These are phyloP conservation scores for Eristalinus sepulchralis DNA, from an alignment of 2,888 invertebrate genomes.

Conservation along the genomic window DNA sequence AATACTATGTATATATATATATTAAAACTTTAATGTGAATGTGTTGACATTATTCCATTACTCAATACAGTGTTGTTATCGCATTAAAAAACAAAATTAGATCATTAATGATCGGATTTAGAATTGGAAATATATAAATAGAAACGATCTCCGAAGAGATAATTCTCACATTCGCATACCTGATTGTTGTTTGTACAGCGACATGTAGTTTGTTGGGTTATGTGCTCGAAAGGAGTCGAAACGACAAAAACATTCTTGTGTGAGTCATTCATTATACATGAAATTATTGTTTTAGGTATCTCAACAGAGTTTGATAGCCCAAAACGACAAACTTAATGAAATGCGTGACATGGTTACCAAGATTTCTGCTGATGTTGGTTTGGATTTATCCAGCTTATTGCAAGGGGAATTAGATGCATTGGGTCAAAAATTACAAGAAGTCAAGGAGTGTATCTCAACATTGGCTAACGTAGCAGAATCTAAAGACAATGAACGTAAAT, in stretches of 20 bases:
- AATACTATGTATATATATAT: not conserved
- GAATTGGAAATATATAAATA: conserved; percentile 50
- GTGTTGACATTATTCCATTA: conserved; percentile 15
- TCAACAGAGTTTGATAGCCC: conserved; percentile 87
- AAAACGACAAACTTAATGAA: conserved; percentile 86
- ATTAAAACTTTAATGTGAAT: not conserved
- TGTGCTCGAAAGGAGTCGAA: not conserved
- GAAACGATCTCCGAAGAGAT: conserved; percentile 5
- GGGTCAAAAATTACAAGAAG: conserved; percentile 88
- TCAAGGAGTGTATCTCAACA: conserved; percentile 87
- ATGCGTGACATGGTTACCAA: conserved; percentile 88
- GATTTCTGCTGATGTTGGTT: conserved; percentile 89
- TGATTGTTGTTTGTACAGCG: conserved; percentile 32
- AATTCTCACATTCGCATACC: conserved; percentile 29
- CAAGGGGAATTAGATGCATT: conserved; percentile 90
- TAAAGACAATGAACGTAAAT: conserved; percentile 83
- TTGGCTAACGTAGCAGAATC: conserved; percentile 90
- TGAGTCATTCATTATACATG: conserved; percentile 30
- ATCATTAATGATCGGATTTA: conserved; percentile 35
- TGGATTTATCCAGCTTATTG: conserved; percentile 86
- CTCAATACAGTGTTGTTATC: conserved; percentile 44
- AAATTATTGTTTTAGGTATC: conserved; percentile 83
- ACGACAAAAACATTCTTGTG: not conserved
- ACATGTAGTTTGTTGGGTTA: not conserved
- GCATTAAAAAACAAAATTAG: conserved; percentile 50